Evolutionary conservation across 1,140 invertebrate genomes (phyloP).

Genomic region (Leptinotarsa undecemlineata): DNA sequence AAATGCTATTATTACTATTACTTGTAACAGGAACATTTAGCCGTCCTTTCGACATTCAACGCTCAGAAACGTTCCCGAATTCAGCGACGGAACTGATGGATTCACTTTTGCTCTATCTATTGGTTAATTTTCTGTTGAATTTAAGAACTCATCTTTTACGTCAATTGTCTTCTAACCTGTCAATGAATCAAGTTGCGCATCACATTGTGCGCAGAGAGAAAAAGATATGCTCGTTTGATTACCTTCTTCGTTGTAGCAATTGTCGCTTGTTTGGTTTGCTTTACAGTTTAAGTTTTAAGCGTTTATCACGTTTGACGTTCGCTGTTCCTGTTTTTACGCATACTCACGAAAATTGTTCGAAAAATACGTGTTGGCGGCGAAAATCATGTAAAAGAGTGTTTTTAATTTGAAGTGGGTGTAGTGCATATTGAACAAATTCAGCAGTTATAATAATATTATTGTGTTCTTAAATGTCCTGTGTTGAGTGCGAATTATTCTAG

Average conservation of each 20-base stretch:
- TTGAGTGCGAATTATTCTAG: slow-evolving; percentile 36
- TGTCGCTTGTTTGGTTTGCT: too few species aligned
- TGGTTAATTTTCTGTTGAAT: too few species aligned
- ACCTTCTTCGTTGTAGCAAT: slow-evolving; percentile 12
- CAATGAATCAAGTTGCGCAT: neutral
- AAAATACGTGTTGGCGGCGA: slow-evolving; percentile 21
- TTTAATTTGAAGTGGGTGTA: slow-evolving; percentile 21
- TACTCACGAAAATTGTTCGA: slow-evolving; percentile 34
- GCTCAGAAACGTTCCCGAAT: too few species aligned
- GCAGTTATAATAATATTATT: slow-evolving; percentile 27
- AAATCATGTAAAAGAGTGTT: slow-evolving; percentile 10
- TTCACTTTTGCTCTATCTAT: too few species aligned
- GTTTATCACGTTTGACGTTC: neutral
- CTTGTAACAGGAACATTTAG: too few species aligned
- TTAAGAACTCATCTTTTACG: too few species aligned
- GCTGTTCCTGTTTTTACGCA: slow-evolving; percentile 15
- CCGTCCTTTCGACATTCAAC: too few species aligned
- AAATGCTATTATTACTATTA: too few species aligned
- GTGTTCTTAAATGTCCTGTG: slow-evolving; percentile 35
- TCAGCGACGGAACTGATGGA: too few species aligned
- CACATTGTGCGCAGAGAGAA: neutral
- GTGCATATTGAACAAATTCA: slow-evolving; percentile 12
- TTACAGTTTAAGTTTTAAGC: neutral
- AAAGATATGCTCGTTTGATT: neutral
- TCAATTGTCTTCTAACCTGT: too few species aligned